Base-by-base conservation (phyloP, 2,113 vertebrate species). In the Pionites leucogaster region DNA sequence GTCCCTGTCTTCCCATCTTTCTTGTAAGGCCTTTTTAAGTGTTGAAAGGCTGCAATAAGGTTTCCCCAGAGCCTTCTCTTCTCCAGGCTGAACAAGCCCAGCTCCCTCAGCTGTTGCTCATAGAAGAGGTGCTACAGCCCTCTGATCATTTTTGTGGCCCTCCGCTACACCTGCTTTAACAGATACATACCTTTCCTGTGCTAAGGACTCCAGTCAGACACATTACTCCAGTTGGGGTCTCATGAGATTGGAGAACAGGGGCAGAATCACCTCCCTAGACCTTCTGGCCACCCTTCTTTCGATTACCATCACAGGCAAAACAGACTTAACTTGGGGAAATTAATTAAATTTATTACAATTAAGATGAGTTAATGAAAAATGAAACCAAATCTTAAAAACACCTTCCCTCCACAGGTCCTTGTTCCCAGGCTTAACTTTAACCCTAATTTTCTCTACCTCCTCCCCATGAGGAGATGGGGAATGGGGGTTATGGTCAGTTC, bases 141-240 rank as follows among this genome's bases (percentile, higher is more conserved):
- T 29, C 27, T 37, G 10, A 22, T 5, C 11, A 52, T 33, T 7
- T 52, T 37, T 23, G 13, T 62, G 33, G 33, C 23, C 14, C 14
- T 52, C 20, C 2, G 52, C 44, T 52, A 39, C 37, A 52, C 6
- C 7, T 0, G 1, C 3, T 46, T 11, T 27, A 69, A 22, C 6
- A 19, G 27, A 4, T 57, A 19, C 55, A 22, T 57, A n/a, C 11
- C 55, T 33, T 33, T 57, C 31, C 31, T n/a, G 19, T 52, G 11
- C 15, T 65, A 42, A 14, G 11, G 10, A 2, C 11, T 11, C 29
- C 41, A 57, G 42, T 57, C 55, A n/a, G 31, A n/a, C 5, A 9
- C 44, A 49, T 11, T 3, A 27, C 29, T 42, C 7, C 52, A 31
- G 42, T 5, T 28, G 24, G 12, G 11, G 18, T 53, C 15, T 79